Base-by-base conservation (phyloP, 2,888 invertebrate species). In the Graphium colonna region DNA sequence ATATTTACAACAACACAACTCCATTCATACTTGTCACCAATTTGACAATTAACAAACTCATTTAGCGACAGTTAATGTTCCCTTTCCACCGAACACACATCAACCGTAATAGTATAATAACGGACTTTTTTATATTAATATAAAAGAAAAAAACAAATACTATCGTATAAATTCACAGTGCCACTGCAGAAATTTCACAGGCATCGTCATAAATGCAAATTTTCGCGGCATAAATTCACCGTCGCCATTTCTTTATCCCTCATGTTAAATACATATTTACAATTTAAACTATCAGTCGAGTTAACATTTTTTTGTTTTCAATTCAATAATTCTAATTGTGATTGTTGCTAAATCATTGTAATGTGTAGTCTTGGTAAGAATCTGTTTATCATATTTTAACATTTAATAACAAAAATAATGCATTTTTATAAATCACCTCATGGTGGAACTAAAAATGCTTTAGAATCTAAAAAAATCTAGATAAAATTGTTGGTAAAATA, bases 1-100 rank as follows among this genome's bases (percentile, higher is more conserved):
- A 77, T 83, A 82, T 83, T 82, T 82, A 84, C 82, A 82, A 75
- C 68, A 58, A 72, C 69, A 74, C 70, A 68, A 47, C 68, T 64
- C 61, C 73, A 68, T 71, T 70, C 77, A 70, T 67, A 61, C 75
- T 55, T 62, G 65, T 67, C 65, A 59, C 55, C 49, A 57, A 49
- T 60, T 68, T 61, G 68, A 71, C 74, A 73, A 69, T 72, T 68
- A 82, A 82, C 80, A 79, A 81, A 79, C 80, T 74, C 79, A 77
- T 67, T 67, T 69, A 69, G 70, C 69, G 74, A 73, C 75, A 75
- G 76, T 69, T 76, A 77, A 79, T 67, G 70, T 68, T 69, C 67
- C 63, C 60, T 60, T 59, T 68, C 67, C 60, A 51, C 54, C 62
- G 62, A 64, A 52, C 33, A 50, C 43, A 21, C 64, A 60, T 64